Base-by-base conservation (phyloP, 2,888 invertebrate species). In the Marasmarcha lunaedactyla region DNA sequence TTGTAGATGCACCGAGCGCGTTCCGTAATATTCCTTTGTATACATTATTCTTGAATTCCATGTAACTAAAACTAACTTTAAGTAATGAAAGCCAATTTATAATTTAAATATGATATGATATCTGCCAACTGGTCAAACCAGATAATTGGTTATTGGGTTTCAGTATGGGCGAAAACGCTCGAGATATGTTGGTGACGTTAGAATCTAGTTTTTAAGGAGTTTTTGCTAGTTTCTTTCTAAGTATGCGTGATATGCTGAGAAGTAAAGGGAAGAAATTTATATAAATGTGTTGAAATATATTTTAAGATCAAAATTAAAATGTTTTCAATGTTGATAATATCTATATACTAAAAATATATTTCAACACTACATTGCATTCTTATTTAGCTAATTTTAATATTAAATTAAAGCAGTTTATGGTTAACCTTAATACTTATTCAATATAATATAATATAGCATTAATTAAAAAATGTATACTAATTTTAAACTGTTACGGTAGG, bases 171-270 rank as follows among this genome's bases (percentile, higher is more conserved):
- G 10, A 30, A 39, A 27, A 27, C 33, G 27, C 26, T 12, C 15
- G 30, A 36, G 27, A 43, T 45, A 43, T 40, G 36, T 15, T 36
- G n/a, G 63, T 71, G 68, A 71, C 65, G 70, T 57, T 54, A 57
- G 59, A 42, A 38, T 61, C 76, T 74, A 76, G 66, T 58, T 58
- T 34, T 34, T 12, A 57, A 59, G 63, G 62, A 68, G n/a, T n/a
- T n/a, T 59, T 58, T 63, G 59, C 65, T 67, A 66, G 42, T 45
- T 50, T n/a, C n/a, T 48, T 49, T 47, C 50, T 57, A 48, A 56
- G 42, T 48, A 57, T 58, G 76, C 69, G 78, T 79, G 78, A 78
- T 77, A 78, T 79, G 77, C 71, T 62, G 62, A 63, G 64, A 69
- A 57, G 74, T 74, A 74, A 70, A 67, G 67, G 66, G 69, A 65